These are phyloP conservation scores for Vollenhovia emeryi DNA, from an alignment of 1,140 invertebrate species.

Conservation along the genomic window DNA sequence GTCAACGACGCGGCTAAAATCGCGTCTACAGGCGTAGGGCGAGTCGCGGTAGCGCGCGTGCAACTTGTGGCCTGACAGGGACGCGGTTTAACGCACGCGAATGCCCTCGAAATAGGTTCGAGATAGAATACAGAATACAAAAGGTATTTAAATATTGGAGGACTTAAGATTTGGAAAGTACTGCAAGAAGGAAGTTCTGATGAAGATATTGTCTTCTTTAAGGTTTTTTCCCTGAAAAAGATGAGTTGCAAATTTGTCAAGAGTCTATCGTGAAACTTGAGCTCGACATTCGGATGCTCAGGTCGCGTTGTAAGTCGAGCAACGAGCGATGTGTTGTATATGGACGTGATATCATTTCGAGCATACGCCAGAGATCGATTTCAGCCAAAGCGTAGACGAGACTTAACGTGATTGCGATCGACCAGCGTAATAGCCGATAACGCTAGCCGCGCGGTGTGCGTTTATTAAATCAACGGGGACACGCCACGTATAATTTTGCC, in stretches of 20 bases:
- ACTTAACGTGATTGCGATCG: constrained; percentile 54
- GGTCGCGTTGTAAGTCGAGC: neutral
- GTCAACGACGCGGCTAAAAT: constrained; percentile 42
- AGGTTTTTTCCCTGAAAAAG: neutral
- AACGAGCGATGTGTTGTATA: neutral
- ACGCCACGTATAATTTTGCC: constrained; percentile 47
- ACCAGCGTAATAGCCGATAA: constrained; percentile 57
- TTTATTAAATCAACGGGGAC: constrained; percentile 65
- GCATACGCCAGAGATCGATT: neutral
- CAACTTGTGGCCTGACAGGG: neutral
- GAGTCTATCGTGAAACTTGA: neutral
- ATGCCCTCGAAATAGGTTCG: neutral
- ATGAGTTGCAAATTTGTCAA: neutral
- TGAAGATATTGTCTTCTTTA: neutral
- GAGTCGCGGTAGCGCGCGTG: neutral
- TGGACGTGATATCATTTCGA: neutral
- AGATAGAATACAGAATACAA: neutral
- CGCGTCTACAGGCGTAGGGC: neutral
- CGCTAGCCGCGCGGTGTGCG: neutral
- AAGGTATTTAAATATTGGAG: neutral
- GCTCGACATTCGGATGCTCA: neutral
- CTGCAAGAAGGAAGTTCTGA: neutral
- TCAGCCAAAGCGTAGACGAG: constrained; percentile 10
- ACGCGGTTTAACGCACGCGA: neutral
- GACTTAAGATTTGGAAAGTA: neutral